Evolutionary conservation across 30 jellyfish, hydroid and myxozoan species (phyloP).

Genomic region (Aurelia aurita complex sp. Pacific): DNA sequence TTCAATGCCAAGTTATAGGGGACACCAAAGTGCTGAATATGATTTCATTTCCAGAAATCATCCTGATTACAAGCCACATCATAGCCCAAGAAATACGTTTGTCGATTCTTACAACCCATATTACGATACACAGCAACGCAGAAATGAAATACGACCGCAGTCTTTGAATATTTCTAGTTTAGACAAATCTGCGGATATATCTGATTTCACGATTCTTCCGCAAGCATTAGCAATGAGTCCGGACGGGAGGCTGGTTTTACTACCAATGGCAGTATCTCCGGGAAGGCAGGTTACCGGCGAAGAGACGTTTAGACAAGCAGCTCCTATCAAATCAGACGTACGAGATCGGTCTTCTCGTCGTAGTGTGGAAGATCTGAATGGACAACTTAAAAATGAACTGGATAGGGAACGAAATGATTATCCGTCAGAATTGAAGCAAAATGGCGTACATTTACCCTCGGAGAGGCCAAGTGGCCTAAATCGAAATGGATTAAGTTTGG

Average conservation of each 20-base stretch:
- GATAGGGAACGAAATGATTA: too few species aligned
- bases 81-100: too few species aligned
- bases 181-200: constrained; percentile 20
- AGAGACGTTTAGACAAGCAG: not conserved
- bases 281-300: not conserved
- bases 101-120: too few species aligned
- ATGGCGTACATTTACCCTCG: too few species aligned
- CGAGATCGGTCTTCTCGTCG: not conserved
- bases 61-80: too few species aligned
- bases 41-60: too few species aligned
- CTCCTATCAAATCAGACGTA: not conserved
- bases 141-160: not conserved
- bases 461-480: too few species aligned
- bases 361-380: not conserved
- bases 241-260: constrained; percentile 67
- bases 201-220: constrained; percentile 68
- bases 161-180: constrained; percentile 3
- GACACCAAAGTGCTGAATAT: too few species aligned
- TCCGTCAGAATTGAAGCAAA: too few species aligned
- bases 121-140: not conserved
- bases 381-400: too few species aligned
- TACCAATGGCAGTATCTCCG: constrained; percentile 82
- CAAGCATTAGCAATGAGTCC: constrained; percentile 84
- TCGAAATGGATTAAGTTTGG: too few species aligned
- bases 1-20: too few species aligned